phyloP scores from a whole-genome alignment of 2,797 vertebrate genomes.

The Epinephelus coioides region DNA sequence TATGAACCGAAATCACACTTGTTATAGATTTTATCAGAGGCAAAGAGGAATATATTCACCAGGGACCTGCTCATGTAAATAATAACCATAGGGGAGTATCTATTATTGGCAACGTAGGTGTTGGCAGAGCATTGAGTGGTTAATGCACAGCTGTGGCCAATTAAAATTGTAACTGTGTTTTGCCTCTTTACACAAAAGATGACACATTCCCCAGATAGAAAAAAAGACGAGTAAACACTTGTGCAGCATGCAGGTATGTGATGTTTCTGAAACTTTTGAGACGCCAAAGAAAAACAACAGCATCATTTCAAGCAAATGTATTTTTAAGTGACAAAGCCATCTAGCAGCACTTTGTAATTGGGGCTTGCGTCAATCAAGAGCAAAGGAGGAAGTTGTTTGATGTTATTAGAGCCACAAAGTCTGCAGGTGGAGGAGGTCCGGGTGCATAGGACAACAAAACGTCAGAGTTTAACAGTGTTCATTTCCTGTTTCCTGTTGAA shows the following conservation, averaged over 20 bases:
- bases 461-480: no score
- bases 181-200: slow-evolving; percentile 8
- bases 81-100: slow-evolving; percentile 11
- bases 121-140: slow-evolving; percentile 26
- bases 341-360: not conserved
- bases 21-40: slow-evolving; percentile 4
- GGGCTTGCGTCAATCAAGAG: not conserved
- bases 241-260: not conserved
- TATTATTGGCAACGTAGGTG: slow-evolving; percentile 34
- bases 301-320: not conserved
- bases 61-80: slow-evolving; percentile 16
- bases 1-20: slow-evolving; percentile 25
- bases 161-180: slow-evolving; percentile 54
- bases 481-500: no score
- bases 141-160: slow-evolving; percentile 58
- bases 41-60: slow-evolving; percentile 1
- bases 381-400: not conserved
- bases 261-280: slow-evolving; percentile 7
- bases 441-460: not conserved
- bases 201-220: slow-evolving; percentile 20
- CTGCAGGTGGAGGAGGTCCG: no score
- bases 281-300: not conserved
- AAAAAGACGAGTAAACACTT: slow-evolving; percentile 6
- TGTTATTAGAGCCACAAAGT: not conserved
- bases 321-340: not conserved